Base-by-base conservation (phyloP, 2,113 vertebrate species). In the Noturus placidus region DNA sequence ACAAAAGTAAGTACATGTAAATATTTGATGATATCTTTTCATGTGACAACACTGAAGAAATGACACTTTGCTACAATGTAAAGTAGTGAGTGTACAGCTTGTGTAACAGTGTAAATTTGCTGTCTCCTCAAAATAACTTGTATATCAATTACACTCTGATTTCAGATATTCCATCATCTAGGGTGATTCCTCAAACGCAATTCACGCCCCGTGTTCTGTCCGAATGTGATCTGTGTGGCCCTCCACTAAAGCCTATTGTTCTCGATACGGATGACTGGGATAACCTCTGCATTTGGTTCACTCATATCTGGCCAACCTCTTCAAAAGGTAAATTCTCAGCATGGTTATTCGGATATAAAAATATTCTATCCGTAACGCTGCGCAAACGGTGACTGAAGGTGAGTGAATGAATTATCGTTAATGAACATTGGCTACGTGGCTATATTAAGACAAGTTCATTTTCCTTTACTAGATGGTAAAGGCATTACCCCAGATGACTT, bases 401-500 rank as follows among this genome's bases (percentile, higher is more conserved):
- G 50, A 77, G 13, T 5, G 42, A 19, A 5, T 6, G 19, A 70
- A 2, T 52, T 84, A 9, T 19, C 3, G 15, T 35, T 30, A 81
- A 56, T 46, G 11, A 54, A 0, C 25, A 25, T 8, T 5, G 50
- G 22, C 38, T 10, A 46, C 54, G 56, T 27, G 11, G 20, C 33
- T 33, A 19, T 70, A 70, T 38, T 79, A 35, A 61, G 56, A 42
- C 19, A 38, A 38, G 50, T 46, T 38, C 0, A 14, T 33, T n/a
- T 79, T 65, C 22, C 11, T 6, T 5, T 2, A 4, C 50, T 86
- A 90, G 89, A 87, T 0, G 5, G 85, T 17, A 88, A 88, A 13
- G 59, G 87, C 25, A 76, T 94, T 56, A 91, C 89, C 59, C 93
- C 94, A 1, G 95, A 95, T 25, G 88, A 94, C 33, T 96, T 95